Evolutionary conservation across 53 echinoderm and acorn worm genomes (phyloP).

Genomic region (Hippasteria phrygiana): DNA sequence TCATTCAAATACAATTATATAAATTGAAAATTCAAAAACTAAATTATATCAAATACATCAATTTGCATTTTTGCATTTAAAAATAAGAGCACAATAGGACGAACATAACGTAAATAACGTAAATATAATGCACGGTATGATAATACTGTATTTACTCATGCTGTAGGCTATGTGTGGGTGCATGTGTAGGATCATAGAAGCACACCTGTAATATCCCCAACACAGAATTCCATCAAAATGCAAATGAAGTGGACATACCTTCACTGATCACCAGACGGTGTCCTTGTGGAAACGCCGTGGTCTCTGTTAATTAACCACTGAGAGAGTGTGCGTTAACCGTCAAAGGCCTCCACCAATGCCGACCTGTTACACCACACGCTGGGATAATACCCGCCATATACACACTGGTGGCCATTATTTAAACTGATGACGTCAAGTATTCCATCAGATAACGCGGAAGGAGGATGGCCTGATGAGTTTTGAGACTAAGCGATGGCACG

Average conservation of each 20-base stretch:
- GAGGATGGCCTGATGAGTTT: not conserved
- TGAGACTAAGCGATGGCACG: not conserved
- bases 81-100: no score
- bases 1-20: no score
- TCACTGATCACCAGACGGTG: not conserved
- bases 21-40: no score
- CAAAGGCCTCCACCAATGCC: no score
- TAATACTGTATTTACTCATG: no score
- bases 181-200: not conserved
- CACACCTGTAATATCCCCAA: not conserved
- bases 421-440: conserved; percentile 30
- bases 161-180: no score
- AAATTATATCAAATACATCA: no score
- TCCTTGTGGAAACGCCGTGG: no score
- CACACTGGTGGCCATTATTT: not conserved
- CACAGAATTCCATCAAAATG: conserved; percentile 7
- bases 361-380: not conserved
- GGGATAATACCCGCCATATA: not conserved
- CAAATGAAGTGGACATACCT: conserved; percentile 25
- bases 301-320: not conserved
- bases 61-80: no score
- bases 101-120: no score
- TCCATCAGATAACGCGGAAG: conserved; percentile 45
- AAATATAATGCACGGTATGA: no score
- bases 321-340: no score